Base-by-base conservation (phyloP, 2,888 invertebrate genomes). In the Ariolimax columbianus region DNA sequence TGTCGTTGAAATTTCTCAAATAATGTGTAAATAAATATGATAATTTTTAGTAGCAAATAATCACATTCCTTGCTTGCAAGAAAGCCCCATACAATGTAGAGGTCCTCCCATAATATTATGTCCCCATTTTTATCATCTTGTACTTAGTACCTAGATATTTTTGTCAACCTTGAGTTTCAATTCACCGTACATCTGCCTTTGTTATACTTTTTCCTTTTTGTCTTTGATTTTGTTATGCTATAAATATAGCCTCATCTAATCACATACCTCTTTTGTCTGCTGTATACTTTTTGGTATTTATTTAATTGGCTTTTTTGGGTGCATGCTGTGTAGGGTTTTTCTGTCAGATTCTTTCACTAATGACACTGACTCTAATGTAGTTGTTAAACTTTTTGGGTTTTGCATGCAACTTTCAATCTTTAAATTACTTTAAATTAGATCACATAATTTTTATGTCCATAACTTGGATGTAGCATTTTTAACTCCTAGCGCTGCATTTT, bases 301-400 rank as follows among this genome's bases (percentile, higher is more conserved):
- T 43, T 80, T 80, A 33, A 26, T 47, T 19, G 4, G 17, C 6
- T 66, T 33, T 30, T 30, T 23, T 63, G n/a, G n/a, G 33, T 75
- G 75, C 43, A 75, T 75, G 75, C 30, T 73, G 19, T 19, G n/a
- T 30, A 51, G 75, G 17, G 11, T 47, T 43, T 51, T 75, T 6
- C 26, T 59, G 55, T 55, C 23, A 36, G 59, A 0, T 26, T 40
- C 33, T 72, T 72, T 55, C 9, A 33, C 30, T 55, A 75, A 23
- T 75, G 82, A 75, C 82, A 82, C 55, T 38, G 82, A 82, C 82
- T 82, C 75, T 75, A 26, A 55, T 82, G 72, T 73, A 40, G 82
- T 75, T 19, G 11, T 82, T 38, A 36, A 9, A 23, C 3, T 30
- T 66, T 66, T 51, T 75, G 2, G 30, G n/a, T 75, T 75, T 75